Evolutionary conservation across 1,140 invertebrate genomes (phyloP).

Genomic region (Brachionus paranguensis): DNA sequence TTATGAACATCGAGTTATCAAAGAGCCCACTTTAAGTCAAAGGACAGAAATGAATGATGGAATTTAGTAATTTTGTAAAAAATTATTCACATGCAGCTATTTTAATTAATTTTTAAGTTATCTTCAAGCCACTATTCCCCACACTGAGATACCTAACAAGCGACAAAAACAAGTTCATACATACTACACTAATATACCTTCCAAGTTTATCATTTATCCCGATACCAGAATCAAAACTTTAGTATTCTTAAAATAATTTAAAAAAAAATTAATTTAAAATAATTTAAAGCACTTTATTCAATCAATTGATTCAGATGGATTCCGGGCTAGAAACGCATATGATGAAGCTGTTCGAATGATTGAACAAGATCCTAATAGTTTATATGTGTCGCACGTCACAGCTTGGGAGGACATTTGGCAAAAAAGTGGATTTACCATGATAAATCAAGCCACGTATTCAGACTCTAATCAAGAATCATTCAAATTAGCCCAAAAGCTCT

Average conservation of each 20-base stretch:
- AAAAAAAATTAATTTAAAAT: neutral
- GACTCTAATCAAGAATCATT: constrained; percentile 13
- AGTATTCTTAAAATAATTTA: neutral
- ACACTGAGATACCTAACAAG: constrained; percentile 11
- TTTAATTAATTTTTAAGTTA: constrained; percentile 8
- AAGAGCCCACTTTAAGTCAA: neutral
- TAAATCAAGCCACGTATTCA: neutral
- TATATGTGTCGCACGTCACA: neutral
- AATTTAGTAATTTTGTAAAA: neutral
- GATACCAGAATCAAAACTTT: constrained; percentile 9
- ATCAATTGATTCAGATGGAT: constrained; percentile 14
- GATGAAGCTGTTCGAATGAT: constrained; percentile 12
- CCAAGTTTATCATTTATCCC: constrained; percentile 27
- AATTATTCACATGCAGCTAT: neutral
- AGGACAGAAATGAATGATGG: constrained; percentile 19
- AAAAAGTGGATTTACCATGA: constrained; percentile 16
- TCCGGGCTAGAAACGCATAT: constrained; percentile 20
- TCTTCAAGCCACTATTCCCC: neutral
- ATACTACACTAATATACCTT: constrained; percentile 27
- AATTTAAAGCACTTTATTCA: constrained; percentile 31
- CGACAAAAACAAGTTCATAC: constrained; percentile 37
- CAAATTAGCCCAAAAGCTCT: constrained; percentile 23
- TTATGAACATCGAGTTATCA: neutral
- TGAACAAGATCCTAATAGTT: constrained; percentile 29
- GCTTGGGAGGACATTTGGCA: constrained; percentile 37